phyloP scores from a whole-genome alignment of 2,113 vertebrate genomes.

The Turnix velox region DNA sequence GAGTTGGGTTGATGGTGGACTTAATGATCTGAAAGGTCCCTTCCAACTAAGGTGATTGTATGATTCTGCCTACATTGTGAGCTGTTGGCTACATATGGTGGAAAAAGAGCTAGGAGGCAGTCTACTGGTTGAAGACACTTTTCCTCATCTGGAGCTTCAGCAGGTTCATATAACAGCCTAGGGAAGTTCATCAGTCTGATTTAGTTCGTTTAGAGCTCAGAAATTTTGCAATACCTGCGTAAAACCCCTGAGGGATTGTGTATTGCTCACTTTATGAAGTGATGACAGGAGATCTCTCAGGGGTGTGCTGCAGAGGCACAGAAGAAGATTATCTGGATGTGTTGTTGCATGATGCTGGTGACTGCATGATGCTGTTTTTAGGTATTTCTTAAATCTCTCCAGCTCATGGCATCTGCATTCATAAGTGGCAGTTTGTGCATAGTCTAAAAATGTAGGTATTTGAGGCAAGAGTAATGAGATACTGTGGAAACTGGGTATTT shows the following conservation, averaged over 20 bases:
- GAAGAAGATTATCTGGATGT: background rate
- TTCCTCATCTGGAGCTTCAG: background rate
- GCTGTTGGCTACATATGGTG: rapidly evolving
- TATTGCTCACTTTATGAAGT: background rate
- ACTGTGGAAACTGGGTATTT: background rate
- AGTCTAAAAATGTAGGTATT: background rate
- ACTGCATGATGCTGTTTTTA: background rate
- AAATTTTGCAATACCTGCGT: background rate
- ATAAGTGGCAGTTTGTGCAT: background rate
- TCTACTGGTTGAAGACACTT: background rate
- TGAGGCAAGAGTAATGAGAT: background rate
- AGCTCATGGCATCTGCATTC: background rate
- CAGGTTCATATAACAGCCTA: background rate
- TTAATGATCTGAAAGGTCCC: too few species aligned
- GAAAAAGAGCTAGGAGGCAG: background rate
- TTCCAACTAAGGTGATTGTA: too few species aligned
- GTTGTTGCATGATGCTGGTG: background rate
- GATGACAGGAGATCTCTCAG: background rate
- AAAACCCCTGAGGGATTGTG: background rate
- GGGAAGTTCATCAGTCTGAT: background rate
- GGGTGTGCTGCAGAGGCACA: background rate
- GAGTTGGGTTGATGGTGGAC: too few species aligned
- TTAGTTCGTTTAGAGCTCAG: background rate
- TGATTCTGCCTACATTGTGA: too few species aligned
- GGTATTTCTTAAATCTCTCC: background rate